Conservation (phyloP, 2,888 invertebrate genomes). For the Watsonalla binaria region DNA sequence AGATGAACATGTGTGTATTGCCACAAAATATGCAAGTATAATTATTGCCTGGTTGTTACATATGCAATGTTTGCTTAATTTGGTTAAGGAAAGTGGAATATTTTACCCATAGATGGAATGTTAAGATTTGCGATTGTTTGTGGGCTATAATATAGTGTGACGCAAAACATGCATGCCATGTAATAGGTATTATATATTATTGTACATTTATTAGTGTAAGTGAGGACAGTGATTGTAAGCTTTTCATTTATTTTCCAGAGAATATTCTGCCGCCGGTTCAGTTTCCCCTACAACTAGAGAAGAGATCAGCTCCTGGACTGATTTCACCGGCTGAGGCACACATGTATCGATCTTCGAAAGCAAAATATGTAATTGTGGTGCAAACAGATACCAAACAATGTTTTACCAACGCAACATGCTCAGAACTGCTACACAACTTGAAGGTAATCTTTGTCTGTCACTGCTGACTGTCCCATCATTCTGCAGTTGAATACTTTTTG, state of each 20-base stretch:
- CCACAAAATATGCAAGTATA: too few species aligned
- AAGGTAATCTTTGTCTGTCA: constrained; percentile 43
- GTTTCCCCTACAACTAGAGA: constrained; percentile 36
- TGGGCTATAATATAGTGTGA: too few species aligned
- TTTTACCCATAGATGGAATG: too few species aligned
- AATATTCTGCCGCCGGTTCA: constrained; percentile 52
- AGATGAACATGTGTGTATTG: too few species aligned
- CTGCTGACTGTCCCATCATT: not conserved
- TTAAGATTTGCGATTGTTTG: too few species aligned
- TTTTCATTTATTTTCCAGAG: constrained; percentile 33
- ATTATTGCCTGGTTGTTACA: too few species aligned
- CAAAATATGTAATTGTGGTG: constrained; percentile 53
- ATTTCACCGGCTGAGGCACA: not conserved
- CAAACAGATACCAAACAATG: constrained; percentile 65
- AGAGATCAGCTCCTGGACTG: constrained; percentile 33
- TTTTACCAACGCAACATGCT: constrained; percentile 38
- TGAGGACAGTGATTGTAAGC: not conserved
- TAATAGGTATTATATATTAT: not conserved
- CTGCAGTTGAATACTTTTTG: not conserved
- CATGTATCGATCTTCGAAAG: constrained; percentile 13
- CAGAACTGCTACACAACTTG: constrained; percentile 45
- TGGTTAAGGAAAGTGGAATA: too few species aligned
- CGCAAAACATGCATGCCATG: not conserved
- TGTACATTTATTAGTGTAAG: not conserved
- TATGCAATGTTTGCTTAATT: too few species aligned